Evolutionary conservation across 2,797 vertebrate species (phyloP), one percentile per base, ranked within the genome.

Genomic region (Pampus argenteus): DNA sequence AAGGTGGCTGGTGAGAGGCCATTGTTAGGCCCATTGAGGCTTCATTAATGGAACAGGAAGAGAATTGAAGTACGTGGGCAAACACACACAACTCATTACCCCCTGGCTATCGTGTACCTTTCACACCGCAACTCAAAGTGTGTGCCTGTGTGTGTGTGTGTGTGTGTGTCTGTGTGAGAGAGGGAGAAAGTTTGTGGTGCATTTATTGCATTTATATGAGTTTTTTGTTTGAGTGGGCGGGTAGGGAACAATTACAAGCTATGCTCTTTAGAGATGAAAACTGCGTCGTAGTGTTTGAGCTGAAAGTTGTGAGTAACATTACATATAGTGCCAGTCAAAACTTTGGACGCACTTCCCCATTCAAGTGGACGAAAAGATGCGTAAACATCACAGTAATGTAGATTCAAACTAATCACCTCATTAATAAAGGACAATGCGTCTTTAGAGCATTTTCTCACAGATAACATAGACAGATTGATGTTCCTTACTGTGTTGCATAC

Each of bases 1-100:
- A 51, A 50, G 63, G 71, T 55, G 70, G 69, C 49, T 77, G 80
- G 63, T 22, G 59, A 26, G 79, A 57, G 76, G 83, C 59, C 26
- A 51, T 66, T 64, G 22, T 51, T 18, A 18, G 84, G 75, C 88
- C 84, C 66, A 84, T 86, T 89, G 79, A 86, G 84, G 88, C 80
- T 90, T 91, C 89, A 91, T 91, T 91, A 91, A 86, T 77, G 83
- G 80, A 86, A 82, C 85, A 89, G 88, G 90, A 89, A 89, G 89
- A 91, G 85, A 83, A 86, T 61, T 79, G 79, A 85, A 89, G 83
- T 82, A 88, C 66, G 0, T 83, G 82, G 71, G 65, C 83, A 91
- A 91, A 93, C 89, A 90, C 83, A 79, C 79, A 74, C 73, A 88
- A 81, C 89, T 90, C 90, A 92, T 93, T 91, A 91, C 81, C 75